Base-by-base conservation (phyloP, 1,140 invertebrate genomes). In the Coenobita brevimanus region DNA sequence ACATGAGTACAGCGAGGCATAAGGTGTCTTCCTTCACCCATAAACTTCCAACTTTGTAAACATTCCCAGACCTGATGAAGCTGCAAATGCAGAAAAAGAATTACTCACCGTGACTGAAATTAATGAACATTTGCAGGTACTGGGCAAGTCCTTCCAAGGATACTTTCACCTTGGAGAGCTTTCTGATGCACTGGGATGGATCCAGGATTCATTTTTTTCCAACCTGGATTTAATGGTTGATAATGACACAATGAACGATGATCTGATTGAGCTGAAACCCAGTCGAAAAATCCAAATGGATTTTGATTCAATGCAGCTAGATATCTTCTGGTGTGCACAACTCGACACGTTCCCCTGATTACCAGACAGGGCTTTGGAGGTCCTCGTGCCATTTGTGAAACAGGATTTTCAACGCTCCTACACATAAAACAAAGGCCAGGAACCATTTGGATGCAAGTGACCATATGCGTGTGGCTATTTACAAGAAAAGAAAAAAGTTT, bases 241-340 rank as follows among this genome's bases (percentile, higher is more conserved):
- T 67, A 67, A 67, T 67, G 30, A 24, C n/a, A 24, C 6, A 33
- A 67, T 24, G 30, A 33, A 67, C 6, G 30, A 67, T 50, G 46
- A 50, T 50, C 46, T 50, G 17, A 17, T 50, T 50, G 46, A 50
- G 46, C 17, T 50, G 46, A 50, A 8, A 50, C 6, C 46, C 46
- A 50, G 46, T 50, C 6, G 17, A 50, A 50, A 50, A 50, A 50
- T 50, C 6, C 6, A 50, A 50, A 50, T 50, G 46, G 46, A 50
- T 6, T 50, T 50, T 50, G 46, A 50, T 50, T 50, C 6, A 67
- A 67, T 67, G 62, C 62, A 67, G 30, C n/a, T 67, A 33, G 62
- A 67, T 67, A 67, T 24, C n/a, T 67, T 67, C 30, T 67, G 62
- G n/a, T 67, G 62, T 67, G 62, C 62, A 67, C 62, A 67, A 67